These are phyloP conservation scores for Cremastinae sp. DNA, from an alignment of 2,888 invertebrate species.

Conservation along the genomic window DNA sequence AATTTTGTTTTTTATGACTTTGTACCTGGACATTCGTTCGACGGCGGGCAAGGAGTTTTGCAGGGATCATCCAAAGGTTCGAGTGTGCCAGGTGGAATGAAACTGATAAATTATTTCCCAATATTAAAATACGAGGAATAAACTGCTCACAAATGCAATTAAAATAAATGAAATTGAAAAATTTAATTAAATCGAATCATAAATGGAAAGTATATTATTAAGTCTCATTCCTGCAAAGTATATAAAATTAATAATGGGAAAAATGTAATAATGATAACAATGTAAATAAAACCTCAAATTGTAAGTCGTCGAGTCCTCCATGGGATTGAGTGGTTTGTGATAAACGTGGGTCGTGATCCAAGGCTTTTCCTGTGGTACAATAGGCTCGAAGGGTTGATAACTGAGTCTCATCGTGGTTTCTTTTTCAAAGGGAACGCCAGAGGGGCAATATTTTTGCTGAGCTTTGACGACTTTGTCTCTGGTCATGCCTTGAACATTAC, in stretches of 20 bases:
- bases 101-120: too few species aligned
- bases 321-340: slow-evolving; percentile 77
- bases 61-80: slow-evolving; percentile 64
- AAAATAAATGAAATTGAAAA: too few species aligned
- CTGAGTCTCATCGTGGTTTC: slow-evolving; percentile 82
- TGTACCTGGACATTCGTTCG: slow-evolving; percentile 57
- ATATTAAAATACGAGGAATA: too few species aligned
- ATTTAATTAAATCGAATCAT: too few species aligned
- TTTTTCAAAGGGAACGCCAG: slow-evolving; percentile 82
- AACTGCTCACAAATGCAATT: too few species aligned
- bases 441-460: slow-evolving; percentile 80
- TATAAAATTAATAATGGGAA: background rate
- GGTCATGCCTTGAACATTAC: slow-evolving; percentile 81
- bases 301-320: slow-evolving; percentile 84
- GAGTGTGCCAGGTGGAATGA: slow-evolving; percentile 72
- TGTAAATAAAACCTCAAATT: slow-evolving; percentile 80
- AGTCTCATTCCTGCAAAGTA: too few species aligned
- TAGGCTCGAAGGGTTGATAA: slow-evolving; percentile 80
- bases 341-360: slow-evolving; percentile 79
- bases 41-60: slow-evolving; percentile 56
- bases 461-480: slow-evolving; percentile 81
- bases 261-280: background rate
- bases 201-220: too few species aligned
- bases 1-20: slow-evolving; percentile 5
- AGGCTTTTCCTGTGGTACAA: slow-evolving; percentile 78